Percentiles rank a stretch among this genome's conserved stretches.
These are phyloP conservation scores for Drosophila simulans DNA, from an alignment of 1,140 invertebrate genomes.

Conservation along the genomic window DNA sequence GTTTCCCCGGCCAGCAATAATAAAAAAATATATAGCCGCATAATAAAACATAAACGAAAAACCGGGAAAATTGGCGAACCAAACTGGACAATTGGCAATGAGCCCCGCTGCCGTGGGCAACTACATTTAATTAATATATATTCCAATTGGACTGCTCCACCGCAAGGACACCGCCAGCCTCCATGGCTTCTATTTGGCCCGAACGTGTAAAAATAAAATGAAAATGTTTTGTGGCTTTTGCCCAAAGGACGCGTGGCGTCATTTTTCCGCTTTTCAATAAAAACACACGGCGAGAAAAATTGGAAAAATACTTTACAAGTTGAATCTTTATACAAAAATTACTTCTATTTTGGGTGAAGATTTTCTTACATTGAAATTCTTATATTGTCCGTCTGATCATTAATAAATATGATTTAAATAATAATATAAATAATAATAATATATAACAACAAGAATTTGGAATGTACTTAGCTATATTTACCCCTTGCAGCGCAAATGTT, in stretches of 20 bases:
- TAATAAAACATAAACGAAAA: neutral
- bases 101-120: constrained; percentile 37
- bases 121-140: constrained; percentile 71
- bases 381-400: too few species aligned
- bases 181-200: constrained; percentile 30
- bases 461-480: too few species aligned
- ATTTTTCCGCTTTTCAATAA: constrained; percentile 58
- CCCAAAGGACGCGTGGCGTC: constrained; percentile 66
- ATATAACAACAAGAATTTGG: too few species aligned
- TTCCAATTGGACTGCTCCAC: constrained; percentile 53
- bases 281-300: constrained; percentile 21
- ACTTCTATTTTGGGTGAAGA: too few species aligned
- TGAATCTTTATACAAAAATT: neutral
- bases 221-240: constrained; percentile 77
- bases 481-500: constrained; percentile 13
- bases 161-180: constrained; percentile 44
- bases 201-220: constrained; percentile 60
- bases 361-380: too few species aligned
- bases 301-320: neutral
- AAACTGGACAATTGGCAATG: constrained; percentile 48
- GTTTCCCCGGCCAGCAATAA: neutral
- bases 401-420: too few species aligned
- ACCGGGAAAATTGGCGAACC: constrained; percentile 25
- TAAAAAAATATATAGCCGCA: neutral
- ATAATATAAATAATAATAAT: too few species aligned